Conservation (phyloP, 1,140 invertebrate genomes). For the Odontomachus brunneus region DNA sequence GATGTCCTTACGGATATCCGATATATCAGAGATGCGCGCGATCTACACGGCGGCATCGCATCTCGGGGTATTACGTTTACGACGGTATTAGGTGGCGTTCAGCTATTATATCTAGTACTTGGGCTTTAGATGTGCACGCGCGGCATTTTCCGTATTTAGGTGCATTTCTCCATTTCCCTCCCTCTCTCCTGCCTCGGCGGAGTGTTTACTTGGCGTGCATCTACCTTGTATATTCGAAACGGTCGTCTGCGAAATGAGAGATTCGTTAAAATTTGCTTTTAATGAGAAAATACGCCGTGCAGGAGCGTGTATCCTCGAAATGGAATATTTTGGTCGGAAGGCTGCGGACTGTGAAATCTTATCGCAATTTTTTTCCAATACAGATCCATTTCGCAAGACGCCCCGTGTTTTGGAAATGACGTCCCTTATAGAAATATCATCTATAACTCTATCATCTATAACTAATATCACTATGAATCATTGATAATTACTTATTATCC, state of each 20-base stretch:
- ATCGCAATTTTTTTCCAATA: too few species aligned
- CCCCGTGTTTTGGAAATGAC: too few species aligned
- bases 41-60: constrained; percentile 1
- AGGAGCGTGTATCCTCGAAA: too few species aligned
- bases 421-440: too few species aligned
- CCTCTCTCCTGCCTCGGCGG: not conserved
- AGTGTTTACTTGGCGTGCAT: too few species aligned
- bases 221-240: not conserved
- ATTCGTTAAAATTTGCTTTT: not conserved
- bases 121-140: not conserved
- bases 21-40: constrained; percentile 23
- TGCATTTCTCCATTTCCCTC: not conserved
- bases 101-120: constrained; percentile 9
- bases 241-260: not conserved
- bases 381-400: too few species aligned
- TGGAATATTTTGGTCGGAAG: too few species aligned
- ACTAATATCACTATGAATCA: too few species aligned
- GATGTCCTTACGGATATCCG: constrained; percentile 22
- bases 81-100: constrained; percentile 18
- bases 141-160: not conserved
- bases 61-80: constrained; percentile 32
- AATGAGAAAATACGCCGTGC: too few species aligned
- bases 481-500: too few species aligned
- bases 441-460: too few species aligned
- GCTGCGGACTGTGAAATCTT: too few species aligned